Conservation (phyloP, 2,888 invertebrate species). For the Scaptomyza parva region DNA sequence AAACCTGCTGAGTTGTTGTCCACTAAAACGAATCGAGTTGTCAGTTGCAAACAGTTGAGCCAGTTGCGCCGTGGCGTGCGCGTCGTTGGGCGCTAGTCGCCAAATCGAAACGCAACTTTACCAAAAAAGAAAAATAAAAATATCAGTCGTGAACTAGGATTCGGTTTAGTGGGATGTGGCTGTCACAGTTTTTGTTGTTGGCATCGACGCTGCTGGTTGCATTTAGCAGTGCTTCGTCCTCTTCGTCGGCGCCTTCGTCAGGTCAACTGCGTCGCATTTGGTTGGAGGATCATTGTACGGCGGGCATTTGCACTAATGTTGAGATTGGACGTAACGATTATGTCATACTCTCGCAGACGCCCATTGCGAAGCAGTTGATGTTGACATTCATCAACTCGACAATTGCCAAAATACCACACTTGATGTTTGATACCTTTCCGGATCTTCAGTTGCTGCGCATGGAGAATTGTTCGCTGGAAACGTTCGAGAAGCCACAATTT, state of each 20-base stretch:
- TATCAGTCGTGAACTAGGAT: conserved; percentile 1
- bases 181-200: conserved; percentile 14
- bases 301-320: conserved; percentile 79
- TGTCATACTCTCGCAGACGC: conserved; percentile 81
- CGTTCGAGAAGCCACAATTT: conserved; percentile 83
- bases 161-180: conserved; percentile 35
- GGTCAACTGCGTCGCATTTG: conserved; percentile 83
- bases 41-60: conserved; percentile 67
- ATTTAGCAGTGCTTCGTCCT: conserved; percentile 13
- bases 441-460: conserved; percentile 82
- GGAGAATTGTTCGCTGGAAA: conserved; percentile 83
- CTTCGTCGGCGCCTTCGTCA: background rate
- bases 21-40: conserved; percentile 36
- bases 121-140: background rate
- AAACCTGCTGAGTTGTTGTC: conserved; percentile 22
- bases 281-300: conserved; percentile 83
- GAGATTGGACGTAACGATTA: conserved; percentile 81
- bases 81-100: conserved; percentile 73
- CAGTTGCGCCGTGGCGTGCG: conserved; percentile 74
- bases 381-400: conserved; percentile 82
- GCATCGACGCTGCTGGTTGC: conserved; percentile 21
- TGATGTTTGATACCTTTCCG: conserved; percentile 83
- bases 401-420: conserved; percentile 83
- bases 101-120: conserved; percentile 28
- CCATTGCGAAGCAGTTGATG: conserved; percentile 78